Evolutionary conservation across 2,113 vertebrate species (phyloP).

Genomic region (Notarius quadriscutis): DNA sequence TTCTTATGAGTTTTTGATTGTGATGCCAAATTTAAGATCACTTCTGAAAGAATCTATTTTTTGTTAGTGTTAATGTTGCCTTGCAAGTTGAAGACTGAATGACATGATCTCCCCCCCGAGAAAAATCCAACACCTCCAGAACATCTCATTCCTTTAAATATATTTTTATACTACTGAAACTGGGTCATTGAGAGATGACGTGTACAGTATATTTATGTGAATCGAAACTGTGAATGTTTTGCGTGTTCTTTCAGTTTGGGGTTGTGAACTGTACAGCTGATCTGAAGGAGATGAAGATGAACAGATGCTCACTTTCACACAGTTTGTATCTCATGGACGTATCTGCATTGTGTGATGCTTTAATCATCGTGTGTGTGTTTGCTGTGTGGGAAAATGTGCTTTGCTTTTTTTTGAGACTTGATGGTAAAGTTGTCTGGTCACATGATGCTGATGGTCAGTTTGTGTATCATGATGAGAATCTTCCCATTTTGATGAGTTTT

Average conservation of each 20-base stretch:
- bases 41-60: no score
- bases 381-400: neutral
- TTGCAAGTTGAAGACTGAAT: neutral
- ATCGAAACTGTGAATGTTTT: neutral
- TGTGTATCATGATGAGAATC: neutral
- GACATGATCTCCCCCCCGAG: neutral
- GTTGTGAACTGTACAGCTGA: no score
- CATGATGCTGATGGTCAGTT: neutral
- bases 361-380: neutral
- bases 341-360: no score
- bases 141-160: neutral
- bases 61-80: neutral
- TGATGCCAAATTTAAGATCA: neutral
- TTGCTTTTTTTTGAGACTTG: neutral
- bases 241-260: neutral
- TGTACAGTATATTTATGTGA: neutral
- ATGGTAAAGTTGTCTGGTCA: neutral
- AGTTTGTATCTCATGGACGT: no score
- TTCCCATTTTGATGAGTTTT: no score
- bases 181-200: neutral
- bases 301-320: no score
- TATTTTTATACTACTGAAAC: conserved; percentile 6
- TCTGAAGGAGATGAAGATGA: neutral
- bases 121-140: no score
- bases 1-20: neutral